A percentile compares a stretch with the other conserved stretches of the same genome.
phyloP scores from a whole-genome alignment of 2,113 vertebrate species.

The Numida meleagris region DNA sequence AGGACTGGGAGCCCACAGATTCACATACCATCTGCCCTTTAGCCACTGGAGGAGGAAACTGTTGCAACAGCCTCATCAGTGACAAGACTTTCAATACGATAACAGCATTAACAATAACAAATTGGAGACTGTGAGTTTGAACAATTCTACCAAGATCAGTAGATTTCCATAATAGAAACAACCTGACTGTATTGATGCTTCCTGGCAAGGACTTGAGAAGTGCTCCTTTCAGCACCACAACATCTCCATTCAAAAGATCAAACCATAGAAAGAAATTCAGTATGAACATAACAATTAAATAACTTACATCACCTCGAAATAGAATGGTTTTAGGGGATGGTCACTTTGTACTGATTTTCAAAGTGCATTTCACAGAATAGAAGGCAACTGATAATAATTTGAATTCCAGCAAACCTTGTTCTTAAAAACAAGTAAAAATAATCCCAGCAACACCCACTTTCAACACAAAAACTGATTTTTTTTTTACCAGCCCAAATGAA shows the following conservation, averaged over 20 bases:
- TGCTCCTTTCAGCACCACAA: not conserved
- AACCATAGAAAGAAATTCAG: not conserved
- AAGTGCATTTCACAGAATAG: not conserved
- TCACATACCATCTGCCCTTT: not conserved
- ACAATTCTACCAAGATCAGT: not conserved
- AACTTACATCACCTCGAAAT: not conserved
- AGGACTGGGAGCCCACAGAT: not conserved
- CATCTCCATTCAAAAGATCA: not conserved
- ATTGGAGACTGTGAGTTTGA: not conserved
- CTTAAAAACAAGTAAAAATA: not conserved
- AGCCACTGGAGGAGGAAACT: not conserved
- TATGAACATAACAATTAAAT: not conserved
- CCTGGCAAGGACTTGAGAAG: not conserved
- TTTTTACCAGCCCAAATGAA: not conserved
- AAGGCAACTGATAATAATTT: not conserved
- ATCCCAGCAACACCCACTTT: not conserved
- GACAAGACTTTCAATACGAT: not conserved
- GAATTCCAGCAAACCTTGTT: not conserved
- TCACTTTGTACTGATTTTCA: not conserved
- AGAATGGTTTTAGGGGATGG: not conserved
- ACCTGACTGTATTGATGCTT: not conserved
- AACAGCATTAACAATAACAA: not conserved
- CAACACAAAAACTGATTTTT: not conserved
- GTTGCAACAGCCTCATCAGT: accelerated
- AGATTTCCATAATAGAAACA: not conserved